A percentile compares a stretch with the other conserved stretches of the same genome.
phyloP scores from a whole-genome alignment of 2,113 vertebrate genomes.

The Xiphophorus couchianus region DNA sequence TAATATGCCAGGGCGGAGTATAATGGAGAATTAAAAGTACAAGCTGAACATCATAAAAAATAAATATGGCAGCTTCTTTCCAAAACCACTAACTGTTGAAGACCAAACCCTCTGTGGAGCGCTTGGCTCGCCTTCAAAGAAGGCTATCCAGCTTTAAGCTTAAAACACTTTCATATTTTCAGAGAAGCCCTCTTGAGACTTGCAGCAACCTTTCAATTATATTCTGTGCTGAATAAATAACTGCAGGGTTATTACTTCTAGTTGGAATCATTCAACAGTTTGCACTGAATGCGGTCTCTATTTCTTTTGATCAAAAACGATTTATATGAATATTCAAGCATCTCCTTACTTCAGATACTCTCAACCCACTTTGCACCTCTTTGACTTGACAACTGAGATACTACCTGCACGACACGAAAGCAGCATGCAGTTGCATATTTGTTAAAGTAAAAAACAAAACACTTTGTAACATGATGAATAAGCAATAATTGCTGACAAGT shows the following conservation, averaged over 20 bases:
- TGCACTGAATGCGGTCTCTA: background rate
- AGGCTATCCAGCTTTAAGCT: background rate
- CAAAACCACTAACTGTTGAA: background rate
- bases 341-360: background rate
- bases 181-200: slow-evolving; percentile 6
- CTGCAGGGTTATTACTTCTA: background rate
- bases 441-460: background rate
- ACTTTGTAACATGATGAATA: background rate
- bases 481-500: background rate
- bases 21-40: background rate
- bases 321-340: background rate
- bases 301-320: background rate
- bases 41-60: slow-evolving; percentile 1
- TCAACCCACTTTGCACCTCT: background rate
- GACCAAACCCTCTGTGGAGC: slow-evolving; percentile 12
- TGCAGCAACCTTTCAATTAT: background rate
- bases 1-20: background rate
- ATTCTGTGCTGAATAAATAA: slow-evolving; percentile 5
- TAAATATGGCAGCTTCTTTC: background rate
- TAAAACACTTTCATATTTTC: slow-evolving; percentile 19
- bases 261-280: background rate
- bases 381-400: background rate
- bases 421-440: background rate
- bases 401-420: background rate
- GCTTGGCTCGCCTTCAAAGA: background rate